Conservation (phyloP, 2,797 vertebrate genomes). For the Cryptoblepharus egeriae region DNA sequence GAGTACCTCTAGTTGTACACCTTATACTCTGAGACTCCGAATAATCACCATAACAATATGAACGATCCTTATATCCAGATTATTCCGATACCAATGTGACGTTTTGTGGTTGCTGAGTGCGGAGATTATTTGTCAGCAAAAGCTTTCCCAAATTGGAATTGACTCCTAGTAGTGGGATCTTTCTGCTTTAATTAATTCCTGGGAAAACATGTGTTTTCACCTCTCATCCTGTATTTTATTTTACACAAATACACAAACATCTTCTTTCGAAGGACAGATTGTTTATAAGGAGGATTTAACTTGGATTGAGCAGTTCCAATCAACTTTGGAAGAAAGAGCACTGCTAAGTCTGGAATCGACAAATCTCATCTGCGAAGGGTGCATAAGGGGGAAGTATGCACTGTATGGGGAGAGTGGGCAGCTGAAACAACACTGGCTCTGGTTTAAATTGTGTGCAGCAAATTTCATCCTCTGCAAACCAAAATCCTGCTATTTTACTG, state of each 20-base stretch:
- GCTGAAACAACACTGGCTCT: background rate
- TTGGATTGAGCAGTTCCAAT: constrained; percentile 39
- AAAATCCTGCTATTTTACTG: background rate
- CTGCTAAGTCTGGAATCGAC: background rate
- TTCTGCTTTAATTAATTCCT: constrained; percentile 41
- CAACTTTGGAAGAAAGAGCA: constrained; percentile 53
- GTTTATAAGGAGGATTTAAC: constrained; percentile 45
- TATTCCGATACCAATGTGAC: background rate
- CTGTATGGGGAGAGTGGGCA: background rate
- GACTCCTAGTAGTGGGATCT: background rate
- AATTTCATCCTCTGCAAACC: background rate
- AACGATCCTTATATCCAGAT: background rate
- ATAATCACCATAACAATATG: too few relatives aligned
- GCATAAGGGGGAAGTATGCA: background rate
- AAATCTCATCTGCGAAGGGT: background rate
- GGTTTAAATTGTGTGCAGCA: background rate
- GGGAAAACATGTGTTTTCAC: constrained; percentile 70
- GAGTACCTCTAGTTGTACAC: background rate
- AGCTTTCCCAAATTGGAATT: background rate
- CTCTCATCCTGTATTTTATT: constrained; percentile 46
- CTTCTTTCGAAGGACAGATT: constrained; percentile 51
- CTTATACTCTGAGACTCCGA: background rate
- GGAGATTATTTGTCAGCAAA: background rate
- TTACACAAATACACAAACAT: constrained; percentile 65
- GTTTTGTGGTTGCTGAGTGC: background rate